Evolutionary conservation across 2,888 invertebrate species (phyloP).

Genomic region (Cosmia trapezina): DNA sequence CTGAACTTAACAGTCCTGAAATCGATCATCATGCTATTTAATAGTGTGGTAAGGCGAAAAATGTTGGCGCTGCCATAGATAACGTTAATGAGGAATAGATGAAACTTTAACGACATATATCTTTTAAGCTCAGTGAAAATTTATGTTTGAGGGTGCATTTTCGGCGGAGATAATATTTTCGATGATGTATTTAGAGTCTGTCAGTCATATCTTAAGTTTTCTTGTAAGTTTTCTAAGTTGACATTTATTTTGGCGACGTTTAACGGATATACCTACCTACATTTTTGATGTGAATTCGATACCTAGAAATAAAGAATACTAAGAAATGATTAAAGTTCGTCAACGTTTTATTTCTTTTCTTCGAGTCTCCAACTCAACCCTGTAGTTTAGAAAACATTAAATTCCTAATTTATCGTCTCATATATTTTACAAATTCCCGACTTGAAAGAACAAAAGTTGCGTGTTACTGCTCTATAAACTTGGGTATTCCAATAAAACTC

Average conservation of each 20-base stretch:
- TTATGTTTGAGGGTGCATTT: not conserved
- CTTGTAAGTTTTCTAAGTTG: not conserved
- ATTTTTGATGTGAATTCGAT: not conserved
- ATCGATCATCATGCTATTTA: not conserved
- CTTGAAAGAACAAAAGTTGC: not conserved
- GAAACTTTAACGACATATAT: constrained; percentile 22
- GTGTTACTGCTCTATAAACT: constrained; percentile 21
- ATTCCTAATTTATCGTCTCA: not conserved
- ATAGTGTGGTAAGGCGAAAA: constrained; percentile 6
- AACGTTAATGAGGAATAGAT: constrained; percentile 38
- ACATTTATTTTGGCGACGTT: not conserved
- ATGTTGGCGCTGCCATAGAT: constrained; percentile 9
- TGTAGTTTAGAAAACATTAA: not conserved
- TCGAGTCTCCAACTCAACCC: no score
- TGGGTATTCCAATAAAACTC: constrained; percentile 37
- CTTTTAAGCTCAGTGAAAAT: constrained; percentile 4
- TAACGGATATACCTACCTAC: not conserved
- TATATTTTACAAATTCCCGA: constrained; percentile 2
- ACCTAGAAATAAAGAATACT: not conserved
- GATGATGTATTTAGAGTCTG: not conserved
- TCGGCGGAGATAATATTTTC: constrained; percentile 2
- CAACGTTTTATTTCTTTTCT: not conserved
- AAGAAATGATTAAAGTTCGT: not conserved
- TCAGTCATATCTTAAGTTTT: not conserved
- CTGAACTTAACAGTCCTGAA: constrained; percentile 4